Evolutionary conservation across 2,797 vertebrate species (phyloP), one percentile per base, ranked within the genome.

Genomic region (Lepilemur septentrionalis): DNA sequence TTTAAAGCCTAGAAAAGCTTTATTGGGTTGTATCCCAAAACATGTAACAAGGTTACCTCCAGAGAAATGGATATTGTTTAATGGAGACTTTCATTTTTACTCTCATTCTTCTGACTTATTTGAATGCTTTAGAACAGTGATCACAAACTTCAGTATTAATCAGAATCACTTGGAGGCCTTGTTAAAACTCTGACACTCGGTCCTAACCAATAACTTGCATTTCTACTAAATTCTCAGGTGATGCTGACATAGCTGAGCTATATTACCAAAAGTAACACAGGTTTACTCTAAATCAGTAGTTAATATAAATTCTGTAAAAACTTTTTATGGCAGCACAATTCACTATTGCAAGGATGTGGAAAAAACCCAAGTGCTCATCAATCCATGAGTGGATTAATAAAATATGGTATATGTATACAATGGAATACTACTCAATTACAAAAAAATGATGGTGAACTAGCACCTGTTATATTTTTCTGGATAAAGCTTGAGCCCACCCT

Each of bases 231-330:
- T 88, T 50, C n/a, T 35, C 22, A 65, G 43, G 11, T 70, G 30
- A 87, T 81, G 11, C 22, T 35, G 11, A 63, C 61, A 32, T 43
- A 90, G 32, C 43, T 35, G 0, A 90, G 32, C 43, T 35, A 1
- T 48, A 67, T 81, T 57, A 48, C 30, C 20, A 90, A 86, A 70
- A 14, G 17, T 73, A 65, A 83, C 48, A 73, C 28, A 46, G 11
- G 17, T 13, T 67, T 80, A 25, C 65, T 46, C 4, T 81, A 67
- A 75, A 67, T 5, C 43, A 73, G 50, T 43, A 7, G 48, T 69
- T 94, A 91, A 67, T 85, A 91, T 43, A 84, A 91, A 93, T 90
- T 50, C 78, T 35, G 61, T 55, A 48, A 79, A 76, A 72, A 59
- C 57, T 25, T 13, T 70, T 72, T 50, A n/a, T n/a, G n/a, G n/a